Percentiles rank a stretch among this genome's conserved stretches.
These are phyloP conservation scores for Homalodisca vitripennis DNA, from an alignment of 1,140 invertebrate species.

Conservation along the genomic window DNA sequence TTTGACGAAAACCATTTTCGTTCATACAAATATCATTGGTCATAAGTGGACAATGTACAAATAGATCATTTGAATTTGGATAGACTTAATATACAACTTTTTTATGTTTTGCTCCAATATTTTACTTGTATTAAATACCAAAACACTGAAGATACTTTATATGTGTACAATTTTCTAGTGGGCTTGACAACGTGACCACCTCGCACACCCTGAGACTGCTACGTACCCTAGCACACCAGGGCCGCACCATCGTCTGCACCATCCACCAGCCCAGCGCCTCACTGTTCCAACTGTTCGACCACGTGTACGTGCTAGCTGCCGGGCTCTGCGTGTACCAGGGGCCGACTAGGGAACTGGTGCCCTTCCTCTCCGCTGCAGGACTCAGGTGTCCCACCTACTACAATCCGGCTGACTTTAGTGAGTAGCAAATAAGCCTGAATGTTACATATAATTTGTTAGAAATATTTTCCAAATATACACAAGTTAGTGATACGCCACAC, in stretches of 20 bases:
- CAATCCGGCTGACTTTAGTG: constrained; percentile 75
- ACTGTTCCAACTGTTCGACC: constrained; percentile 75
- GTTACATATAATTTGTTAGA: no score
- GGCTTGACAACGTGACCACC: constrained; percentile 71
- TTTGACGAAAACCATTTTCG: no score
- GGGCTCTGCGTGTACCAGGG: constrained; percentile 76
- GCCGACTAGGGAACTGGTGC: constrained; percentile 59
- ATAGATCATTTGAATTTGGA: no score
- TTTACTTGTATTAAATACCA: no score
- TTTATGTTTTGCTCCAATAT: no score
- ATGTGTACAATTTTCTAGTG: constrained; percentile 53
- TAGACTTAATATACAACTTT: no score
- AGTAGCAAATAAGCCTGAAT: constrained; percentile 23
- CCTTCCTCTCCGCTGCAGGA: constrained; percentile 63
- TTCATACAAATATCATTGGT: no score
- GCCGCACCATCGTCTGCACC: constrained; percentile 76
- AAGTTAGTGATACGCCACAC: no score
- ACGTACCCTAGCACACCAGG: constrained; percentile 58
- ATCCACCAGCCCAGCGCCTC: constrained; percentile 83
- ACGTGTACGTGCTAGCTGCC: constrained; percentile 62
- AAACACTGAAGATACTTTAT: no score
- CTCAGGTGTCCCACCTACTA: constrained; percentile 74
- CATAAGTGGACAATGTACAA: no score
- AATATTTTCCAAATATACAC: no score
- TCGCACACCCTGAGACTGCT: constrained; percentile 63